Base-by-base conservation (phyloP, 2,113 vertebrate genomes). In the Eira barbara region DNA sequence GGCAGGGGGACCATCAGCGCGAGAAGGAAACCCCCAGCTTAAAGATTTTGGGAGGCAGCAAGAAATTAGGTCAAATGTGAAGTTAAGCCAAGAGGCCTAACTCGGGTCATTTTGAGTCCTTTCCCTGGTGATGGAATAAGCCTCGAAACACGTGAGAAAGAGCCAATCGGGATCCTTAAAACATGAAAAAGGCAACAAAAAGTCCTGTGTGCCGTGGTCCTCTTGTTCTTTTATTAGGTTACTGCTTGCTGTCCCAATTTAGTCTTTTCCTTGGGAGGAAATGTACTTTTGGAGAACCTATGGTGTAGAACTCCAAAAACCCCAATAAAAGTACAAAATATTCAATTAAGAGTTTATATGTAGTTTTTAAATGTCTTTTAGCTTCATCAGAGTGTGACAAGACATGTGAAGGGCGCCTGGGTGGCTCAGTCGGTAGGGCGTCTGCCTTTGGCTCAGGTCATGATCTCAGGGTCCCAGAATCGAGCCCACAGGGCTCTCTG, bases 1-100 rank as follows among this genome's bases (percentile, higher is more conserved):
- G 4, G 27, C 27, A 34, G 0, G 5, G 15, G 25, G 39, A 23
- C 0, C 13, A 5, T 0, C 12, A 0, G 13, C 0, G 0, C 2
- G 61, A n/a, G 82, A 49, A 4, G 21, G 42, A 80, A 80, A 47
- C 13, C 12, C 82, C 20, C 13, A n/a, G 67, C 67, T 84, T 69
- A 23, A 14, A 27, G 76, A 12, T 2, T 0, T 6, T 1, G 7
- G 2, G 45, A 39, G 36, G 21, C 36, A 13, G 34, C 27, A 31
- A 71, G 61, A 80, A 89, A 71, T 27, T 25, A 76, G 29, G 79
- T 59, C 78, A 55, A 67, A 55, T 14, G 42, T 4, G 29, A n/a
- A 45, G 17, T 55, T 21, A 83, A 95, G 80, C 29, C 63, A 11
- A 59, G 67, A 93, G 15, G 39, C 49, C 65, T 20, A 47, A 45